phyloP scores from a whole-genome alignment of 2,797 vertebrate genomes.

The Gambelia wislizenii region DNA sequence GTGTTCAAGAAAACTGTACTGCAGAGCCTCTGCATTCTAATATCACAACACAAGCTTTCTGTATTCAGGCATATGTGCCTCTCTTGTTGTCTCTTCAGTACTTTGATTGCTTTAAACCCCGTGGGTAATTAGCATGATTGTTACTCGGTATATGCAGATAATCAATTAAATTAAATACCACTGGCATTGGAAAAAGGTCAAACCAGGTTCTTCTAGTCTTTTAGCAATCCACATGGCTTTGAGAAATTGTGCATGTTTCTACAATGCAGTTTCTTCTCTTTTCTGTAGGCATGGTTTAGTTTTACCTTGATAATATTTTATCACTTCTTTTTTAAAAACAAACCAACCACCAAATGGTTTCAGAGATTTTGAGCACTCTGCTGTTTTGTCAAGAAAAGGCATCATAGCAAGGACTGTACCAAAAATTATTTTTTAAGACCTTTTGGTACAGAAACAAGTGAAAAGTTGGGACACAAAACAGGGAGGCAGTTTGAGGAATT shows the following conservation, averaged over 20 bases:
- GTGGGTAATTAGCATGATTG: constrained; percentile 54
- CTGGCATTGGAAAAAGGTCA: constrained; percentile 38
- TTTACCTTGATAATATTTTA: background rate
- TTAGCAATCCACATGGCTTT: constrained; percentile 24
- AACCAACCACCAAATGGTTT: background rate
- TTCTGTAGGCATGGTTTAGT: background rate
- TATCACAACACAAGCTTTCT: constrained; percentile 8
- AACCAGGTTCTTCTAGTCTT: constrained; percentile 36
- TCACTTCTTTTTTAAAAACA: background rate
- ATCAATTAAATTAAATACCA: constrained; percentile 63
- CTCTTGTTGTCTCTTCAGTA: constrained; percentile 28
- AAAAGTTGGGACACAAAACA: background rate
- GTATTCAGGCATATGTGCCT: constrained; percentile 6
- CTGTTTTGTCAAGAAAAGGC: background rate
- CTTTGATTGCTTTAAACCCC: constrained; percentile 33
- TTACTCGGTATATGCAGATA: constrained; percentile 44
- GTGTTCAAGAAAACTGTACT: constrained; percentile 31
- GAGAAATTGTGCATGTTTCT: background rate
- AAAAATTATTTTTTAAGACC: background rate
- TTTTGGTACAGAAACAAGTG: background rate
- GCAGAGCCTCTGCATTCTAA: background rate
- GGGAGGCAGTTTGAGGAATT: background rate
- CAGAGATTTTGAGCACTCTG: background rate
- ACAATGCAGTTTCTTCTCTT: background rate
- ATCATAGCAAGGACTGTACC: background rate